Evolutionary conservation across 1,140 invertebrate genomes (phyloP), one percentile per base, ranked within the genome.

Genomic region (Drosophila kohkoa): DNA sequence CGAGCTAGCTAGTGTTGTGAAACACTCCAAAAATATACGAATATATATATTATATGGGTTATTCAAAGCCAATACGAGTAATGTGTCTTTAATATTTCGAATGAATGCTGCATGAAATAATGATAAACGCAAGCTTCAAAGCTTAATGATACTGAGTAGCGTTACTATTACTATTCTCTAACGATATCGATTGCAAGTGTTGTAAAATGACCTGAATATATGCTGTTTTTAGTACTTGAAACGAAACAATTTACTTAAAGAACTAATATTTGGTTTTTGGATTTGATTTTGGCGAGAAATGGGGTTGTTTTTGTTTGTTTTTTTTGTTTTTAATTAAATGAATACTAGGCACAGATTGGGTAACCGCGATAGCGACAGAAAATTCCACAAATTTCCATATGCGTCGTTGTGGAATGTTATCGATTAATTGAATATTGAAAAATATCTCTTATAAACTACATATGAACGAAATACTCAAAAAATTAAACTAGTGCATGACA

Each of bases 341-440:
- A 83, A 77, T 76, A 72, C 71, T 77, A 91, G 80, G 91, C 91
- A 92, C 91, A 92, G 91, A 92, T 92, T 92, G 91, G 91, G 91
- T 90, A 82, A 92, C 91, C 91, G 91, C 91, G 91, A 92, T 92
- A 92, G 91, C 91, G 91, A 92, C 89, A 91, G 85, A 91, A 91
- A 89, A 91, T 92, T 92, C 81, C 91, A 91, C 91, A 86, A 90
- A 87, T 86, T 69, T 81, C 76, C 83, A 88, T 91, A 91, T 91
- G 78, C 80, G 65, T 81, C 80, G 75, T 45, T 49, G 58, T 32
- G 25, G 51, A 63, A 75, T 65, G 60, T 70, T 55, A 63, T 52
- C 32, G 20, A 15, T 52, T 20, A 20, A 49, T 62, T 35, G 62
- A 64, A 46, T 67, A 38, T 41, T 10, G 35, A 67, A 71, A 67